Base-by-base conservation (phyloP, 2,888 invertebrate species). In the Heliothis peltigera region DNA sequence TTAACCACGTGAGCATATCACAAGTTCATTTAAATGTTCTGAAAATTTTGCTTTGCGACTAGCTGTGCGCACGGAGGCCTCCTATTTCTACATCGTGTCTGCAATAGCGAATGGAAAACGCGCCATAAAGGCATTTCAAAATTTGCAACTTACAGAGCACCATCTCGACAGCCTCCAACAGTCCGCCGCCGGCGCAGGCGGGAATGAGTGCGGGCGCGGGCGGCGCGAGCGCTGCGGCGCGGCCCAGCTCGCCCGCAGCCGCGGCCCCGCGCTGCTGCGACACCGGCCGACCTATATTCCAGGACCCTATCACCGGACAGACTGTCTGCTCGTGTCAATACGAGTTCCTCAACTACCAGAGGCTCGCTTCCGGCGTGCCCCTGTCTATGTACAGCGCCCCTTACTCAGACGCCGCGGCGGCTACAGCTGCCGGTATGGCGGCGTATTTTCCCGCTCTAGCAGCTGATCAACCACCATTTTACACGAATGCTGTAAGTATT, bases 271-370 rank as follows among this genome's bases (percentile, higher is more conserved):
- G 98, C 84, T 98, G 98, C 95, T 98, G 98, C 95, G 98, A 98
- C 95, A 98, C 98, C 78, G 98, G 98, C 79, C 96, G 98, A 85
- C 97, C 98, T 75, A 96, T 98, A 89, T 98, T 98, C 95, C 98
- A 98, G 88, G 98, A 98, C 93, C 98, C 98, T 48, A 96, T 98
- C 81, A 98, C 98, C 80, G 98, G 98, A 60, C 98, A 98, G 92
- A 98, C 97, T 62, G 97, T 98, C 75, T 98, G 98, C 95, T 98
- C 98, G 84, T 98, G 98, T 93, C 98, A 98, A 92, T 98, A 98
- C 95, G 98, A 98, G 94, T 96, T 98, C 83, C 96, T 98, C 84
- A 97, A 97, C 93, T 98, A 98, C 95, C 98, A 98, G 94, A 96
- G 98, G 87, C 95, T 98, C 71, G 97, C 96, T 54, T 95, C 95